A percentile compares a stretch with the other conserved stretches of the same genome.
Conservation (phyloP, 2,113 vertebrate genomes). For the Sceloporus tristichus region DNA sequence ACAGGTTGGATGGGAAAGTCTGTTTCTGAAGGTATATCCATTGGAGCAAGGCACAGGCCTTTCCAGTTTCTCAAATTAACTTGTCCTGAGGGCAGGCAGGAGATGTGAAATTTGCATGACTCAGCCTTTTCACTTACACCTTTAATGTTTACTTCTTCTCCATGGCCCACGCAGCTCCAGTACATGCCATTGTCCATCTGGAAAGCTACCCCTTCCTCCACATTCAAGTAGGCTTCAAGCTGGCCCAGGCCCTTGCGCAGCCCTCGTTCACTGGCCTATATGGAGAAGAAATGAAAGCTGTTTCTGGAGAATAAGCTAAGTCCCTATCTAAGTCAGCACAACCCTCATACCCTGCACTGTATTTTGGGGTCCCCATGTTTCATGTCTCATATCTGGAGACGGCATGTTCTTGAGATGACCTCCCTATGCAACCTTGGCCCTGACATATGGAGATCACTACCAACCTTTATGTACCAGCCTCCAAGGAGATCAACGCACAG, state of each 20-base stretch:
- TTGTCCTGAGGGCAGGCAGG: neutral
- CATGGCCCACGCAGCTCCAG: neutral
- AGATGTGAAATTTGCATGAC: neutral
- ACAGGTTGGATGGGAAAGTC: neutral
- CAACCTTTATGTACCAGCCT: no score
- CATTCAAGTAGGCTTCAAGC: constrained; percentile 19
- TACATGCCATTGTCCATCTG: constrained; percentile 18
- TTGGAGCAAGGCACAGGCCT: neutral
- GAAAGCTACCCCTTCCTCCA: constrained; percentile 22
- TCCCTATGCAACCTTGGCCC: no score
- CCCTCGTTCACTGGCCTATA: neutral
- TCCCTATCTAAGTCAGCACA: no score
- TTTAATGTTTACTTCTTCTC: neutral
- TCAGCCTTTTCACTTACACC: neutral
- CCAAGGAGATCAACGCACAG: no score
- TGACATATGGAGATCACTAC: no score
- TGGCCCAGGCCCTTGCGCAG: constrained; percentile 20
- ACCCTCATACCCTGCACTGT: no score
- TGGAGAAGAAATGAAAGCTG: neutral
- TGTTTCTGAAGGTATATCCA: neutral
- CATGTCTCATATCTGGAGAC: no score
- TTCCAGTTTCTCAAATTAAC: neutral
- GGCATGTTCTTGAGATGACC: no score
- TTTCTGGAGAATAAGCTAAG: neutral
- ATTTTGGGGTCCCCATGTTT: no score